Conservation (phyloP, 92 coral and sea anemone genomes). For the Plumapathes pennacea region DNA sequence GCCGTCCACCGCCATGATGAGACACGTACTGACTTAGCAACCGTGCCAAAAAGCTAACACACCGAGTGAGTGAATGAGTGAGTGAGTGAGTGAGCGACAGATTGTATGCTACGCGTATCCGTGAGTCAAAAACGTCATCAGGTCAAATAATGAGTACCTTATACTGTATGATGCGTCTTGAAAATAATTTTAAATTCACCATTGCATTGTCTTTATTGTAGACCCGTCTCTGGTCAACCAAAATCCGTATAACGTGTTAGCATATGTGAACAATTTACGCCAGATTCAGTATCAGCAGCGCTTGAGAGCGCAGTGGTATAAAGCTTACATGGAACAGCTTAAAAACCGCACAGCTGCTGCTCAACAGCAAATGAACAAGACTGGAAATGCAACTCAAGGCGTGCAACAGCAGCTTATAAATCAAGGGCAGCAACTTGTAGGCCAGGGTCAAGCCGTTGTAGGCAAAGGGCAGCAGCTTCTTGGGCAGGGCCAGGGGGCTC, state of each 20-base stretch:
- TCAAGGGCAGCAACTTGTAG: slow-evolving; percentile 52
- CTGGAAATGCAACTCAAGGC: slow-evolving; percentile 7
- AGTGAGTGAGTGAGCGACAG: too few relatives aligned
- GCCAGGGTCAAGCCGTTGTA: slow-evolving; percentile 47
- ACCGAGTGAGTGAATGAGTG: too few relatives aligned
- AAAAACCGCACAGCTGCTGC: not conserved
- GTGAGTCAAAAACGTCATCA: too few relatives aligned
- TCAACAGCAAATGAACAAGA: too few relatives aligned
- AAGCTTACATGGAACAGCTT: not conserved
- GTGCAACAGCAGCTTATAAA: slow-evolving; percentile 22
- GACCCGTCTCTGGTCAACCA: slow-evolving; percentile 66
- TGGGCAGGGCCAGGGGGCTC: slow-evolving; percentile 46
- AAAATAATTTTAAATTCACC: not conserved
- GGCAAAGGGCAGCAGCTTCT: slow-evolving; percentile 40
- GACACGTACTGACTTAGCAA: too few relatives aligned
- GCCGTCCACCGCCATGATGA: too few relatives aligned
- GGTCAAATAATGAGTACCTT: too few relatives aligned
- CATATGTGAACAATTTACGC: slow-evolving; percentile 42
- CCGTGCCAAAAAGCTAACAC: too few relatives aligned
- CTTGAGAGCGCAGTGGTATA: slow-evolving; percentile 26
- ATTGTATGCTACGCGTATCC: too few relatives aligned
- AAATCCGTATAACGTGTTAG: slow-evolving; percentile 55
- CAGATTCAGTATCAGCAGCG: slow-evolving; percentile 11
- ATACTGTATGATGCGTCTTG: too few relatives aligned
- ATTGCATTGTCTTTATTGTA: not conserved